Evolutionary conservation across 2,888 invertebrate species (phyloP), one percentile per base, ranked within the genome.

Genomic region (Craniophora ligustri): DNA sequence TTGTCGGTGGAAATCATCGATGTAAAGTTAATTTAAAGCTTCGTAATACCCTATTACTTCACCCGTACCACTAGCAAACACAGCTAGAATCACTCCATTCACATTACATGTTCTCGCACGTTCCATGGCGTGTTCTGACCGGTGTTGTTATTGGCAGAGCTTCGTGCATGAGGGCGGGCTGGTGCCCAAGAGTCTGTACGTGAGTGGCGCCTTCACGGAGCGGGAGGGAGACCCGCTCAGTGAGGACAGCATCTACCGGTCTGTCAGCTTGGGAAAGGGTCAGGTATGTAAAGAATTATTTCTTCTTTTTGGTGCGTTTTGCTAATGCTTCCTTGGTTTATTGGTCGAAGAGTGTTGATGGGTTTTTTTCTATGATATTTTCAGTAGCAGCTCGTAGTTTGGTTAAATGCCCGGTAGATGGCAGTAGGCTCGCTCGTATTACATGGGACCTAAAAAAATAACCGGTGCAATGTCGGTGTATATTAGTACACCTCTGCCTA

Each of bases 121-220:
- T 13, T 2, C 6, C 8, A 6, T 13, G 19, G 1, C 26, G 1
- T 5, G 16, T 15, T 14, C 18, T 49, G n/a, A 49, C 34, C 21
- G 2, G 7, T 2, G 1, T 2, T 32, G 82, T 51, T 46, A 8
- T 46, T 40, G 44, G 5, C 87, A 97, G 97, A 96, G 97, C 39
- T 95, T 96, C 86, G 96, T 97, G 38, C 96, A 96, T 79, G 98
- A 98, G 81, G 98, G 98, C 6, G 97, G 98, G 3, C 92, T 98
- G 70, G 97, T 98, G 40, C 98, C 98, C 16, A 98, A 99, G 92
- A 95, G 95, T 50, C 87, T 97, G 67, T 98, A 98, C 86, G 96
- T 96, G 86, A 95, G 95, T 60, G 95, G 95, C 0, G 92, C 91
- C 1, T 91, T 93, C 77, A 92, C 89, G 0, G 94, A 93, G 62